Evolutionary conservation across 2,797 vertebrate species (phyloP).

Genomic region (Discoglossus pictus): DNA sequence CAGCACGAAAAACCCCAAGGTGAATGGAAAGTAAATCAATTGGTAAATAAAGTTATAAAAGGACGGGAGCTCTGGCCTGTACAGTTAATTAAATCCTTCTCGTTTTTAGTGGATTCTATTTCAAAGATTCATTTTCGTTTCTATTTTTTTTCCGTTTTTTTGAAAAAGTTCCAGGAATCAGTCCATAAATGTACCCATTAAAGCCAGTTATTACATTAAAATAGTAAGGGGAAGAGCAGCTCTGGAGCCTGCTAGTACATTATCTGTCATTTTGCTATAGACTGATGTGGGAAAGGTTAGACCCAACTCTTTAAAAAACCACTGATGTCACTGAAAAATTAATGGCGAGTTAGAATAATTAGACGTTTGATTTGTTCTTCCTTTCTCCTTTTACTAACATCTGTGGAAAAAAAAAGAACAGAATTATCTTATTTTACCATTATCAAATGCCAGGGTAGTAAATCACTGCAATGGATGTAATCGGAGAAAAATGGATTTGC

Average conservation of each 20-base stretch:
- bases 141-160: constrained; percentile 48
- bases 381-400: constrained; percentile 34
- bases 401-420: constrained; percentile 24
- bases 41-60: constrained; percentile 35
- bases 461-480: constrained; percentile 4
- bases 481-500: constrained; percentile 1
- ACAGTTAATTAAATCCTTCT: constrained; percentile 35
- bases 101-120: constrained; percentile 34
- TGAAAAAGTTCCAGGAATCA: constrained; percentile 67
- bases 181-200: constrained; percentile 63
- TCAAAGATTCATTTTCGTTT: constrained; percentile 51
- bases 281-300: constrained; percentile 38
- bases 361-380: constrained; percentile 23
- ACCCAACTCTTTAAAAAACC: constrained; percentile 31
- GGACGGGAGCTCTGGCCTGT: constrained; percentile 16
- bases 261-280: constrained; percentile 46
- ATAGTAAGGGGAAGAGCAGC: constrained; percentile 54
- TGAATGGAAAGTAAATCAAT: constrained; percentile 45
- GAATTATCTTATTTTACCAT: constrained; percentile 41
- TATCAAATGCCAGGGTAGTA: constrained; percentile 12
- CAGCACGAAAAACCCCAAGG: constrained; percentile 15
- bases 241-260: constrained; percentile 40
- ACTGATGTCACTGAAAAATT: constrained; percentile 14
- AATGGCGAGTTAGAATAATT: constrained; percentile 21
- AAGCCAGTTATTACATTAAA: constrained; percentile 65